These are phyloP conservation scores for Platichthys flesus DNA, from an alignment of 2,113 vertebrate species.

Conservation along the genomic window DNA sequence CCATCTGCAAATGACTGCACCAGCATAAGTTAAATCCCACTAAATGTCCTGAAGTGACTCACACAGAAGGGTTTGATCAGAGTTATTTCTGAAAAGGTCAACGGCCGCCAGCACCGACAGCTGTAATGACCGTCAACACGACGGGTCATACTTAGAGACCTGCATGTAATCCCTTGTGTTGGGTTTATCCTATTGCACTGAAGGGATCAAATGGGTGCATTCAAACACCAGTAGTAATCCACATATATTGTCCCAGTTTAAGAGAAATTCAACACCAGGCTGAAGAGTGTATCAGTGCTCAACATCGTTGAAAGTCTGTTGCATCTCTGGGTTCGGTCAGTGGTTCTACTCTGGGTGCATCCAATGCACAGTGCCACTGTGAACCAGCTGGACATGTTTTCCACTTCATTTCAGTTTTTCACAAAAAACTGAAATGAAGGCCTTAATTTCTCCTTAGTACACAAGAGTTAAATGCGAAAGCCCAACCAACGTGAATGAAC, in stretches of 20 bases:
- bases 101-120: conserved; percentile 41
- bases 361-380: not conserved
- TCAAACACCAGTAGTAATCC: conserved; percentile 22
- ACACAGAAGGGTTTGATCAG: conserved; percentile 44
- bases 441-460: no score
- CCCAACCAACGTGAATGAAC: no score
- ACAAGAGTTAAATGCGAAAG: no score
- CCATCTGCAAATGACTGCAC: conserved; percentile 52
- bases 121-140: conserved; percentile 53
- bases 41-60: conserved; percentile 65
- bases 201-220: conserved; percentile 27
- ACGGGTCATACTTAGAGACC: conserved; percentile 31
- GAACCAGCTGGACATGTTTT: not conserved
- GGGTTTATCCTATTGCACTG: conserved; percentile 31
- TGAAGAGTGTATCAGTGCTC: not conserved
- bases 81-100: conserved; percentile 58
- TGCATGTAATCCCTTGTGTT: conserved; percentile 42
- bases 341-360: not conserved
- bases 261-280: not conserved
- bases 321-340: not conserved
- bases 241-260: not conserved
- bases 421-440: no score
- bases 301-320: not conserved
- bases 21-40: conserved; percentile 55
- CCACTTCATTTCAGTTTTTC: not conserved